Evolutionary conservation across 2,113 vertebrate genomes (phyloP), one percentile per base, ranked within the genome.

Genomic region (Eurystomus gularis): DNA sequence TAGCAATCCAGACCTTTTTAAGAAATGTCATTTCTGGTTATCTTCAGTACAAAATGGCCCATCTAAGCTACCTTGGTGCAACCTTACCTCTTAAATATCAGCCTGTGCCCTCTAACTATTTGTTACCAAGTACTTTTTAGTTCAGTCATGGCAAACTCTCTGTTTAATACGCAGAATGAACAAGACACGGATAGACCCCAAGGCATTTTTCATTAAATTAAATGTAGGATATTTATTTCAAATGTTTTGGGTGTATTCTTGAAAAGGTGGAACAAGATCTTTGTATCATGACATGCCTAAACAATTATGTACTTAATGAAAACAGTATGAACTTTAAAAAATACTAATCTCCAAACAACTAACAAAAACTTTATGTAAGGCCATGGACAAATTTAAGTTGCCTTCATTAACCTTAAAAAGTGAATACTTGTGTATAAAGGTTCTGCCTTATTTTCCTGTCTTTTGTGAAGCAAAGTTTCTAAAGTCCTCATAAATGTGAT

Each of bases 11-110:
- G 97, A 97, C 94, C 94, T 98, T 98, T 98, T 97, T 88, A 88
- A 96, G 84, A 97, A 98, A 98, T 97, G 96, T 97, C 97, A 97
- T 97, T 95, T 95, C 93, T 98, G 85, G 88, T 98, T 98, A 97
- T 97, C 68, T 83, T 98, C 94, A 97, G 81, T 96, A 94, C 93
- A 96, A 97, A 98, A 97, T 94, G 96, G 87, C 84, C 83, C 92
- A 97, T 97, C 95, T 96, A 96, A 97, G 81, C 94, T 97, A 97
- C 85, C 93, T 97, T 95, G 81, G 86, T 97, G 77, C 93, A 98
- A 88, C 95, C 88, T 97, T 97, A 93, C 71, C 79, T 97, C 88
- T 97, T 98, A 98, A 98, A 97, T 98, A 98, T 95, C 97, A 98
- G 72, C 80, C 92, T n/a, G 17, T 96, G 94, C 96, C 97, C 96